Conservation (phyloP, 2,797 vertebrate genomes). For the Myotis vivesi region DNA sequence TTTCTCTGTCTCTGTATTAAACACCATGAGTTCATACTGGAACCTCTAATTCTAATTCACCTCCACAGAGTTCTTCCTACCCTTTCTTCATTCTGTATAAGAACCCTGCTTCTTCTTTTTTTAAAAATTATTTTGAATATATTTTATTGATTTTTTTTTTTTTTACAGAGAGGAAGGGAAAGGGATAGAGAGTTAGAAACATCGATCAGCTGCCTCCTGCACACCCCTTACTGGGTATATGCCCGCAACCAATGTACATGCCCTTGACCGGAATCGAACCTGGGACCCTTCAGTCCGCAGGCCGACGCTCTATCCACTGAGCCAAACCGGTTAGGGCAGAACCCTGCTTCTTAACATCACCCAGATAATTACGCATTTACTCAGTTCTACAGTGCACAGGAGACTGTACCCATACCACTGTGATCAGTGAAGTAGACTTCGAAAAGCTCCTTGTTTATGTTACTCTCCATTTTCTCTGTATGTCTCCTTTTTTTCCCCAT, state of each 20-base stretch:
- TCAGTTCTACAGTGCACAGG: background rate
- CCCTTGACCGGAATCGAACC: too few relatives aligned
- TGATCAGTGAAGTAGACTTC: background rate
- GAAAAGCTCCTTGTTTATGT: background rate
- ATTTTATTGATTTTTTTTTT: too few relatives aligned
- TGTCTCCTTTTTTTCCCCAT: constrained; percentile 40
- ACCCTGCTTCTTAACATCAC: background rate
- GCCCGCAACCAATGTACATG: too few relatives aligned
- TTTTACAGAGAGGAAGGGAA: too few relatives aligned
- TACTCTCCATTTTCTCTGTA: background rate
- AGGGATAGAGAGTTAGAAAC: too few relatives aligned
- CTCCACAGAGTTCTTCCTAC: background rate
- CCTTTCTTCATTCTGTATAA: background rate
- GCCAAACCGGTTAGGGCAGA: background rate
- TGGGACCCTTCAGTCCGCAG: too few relatives aligned
- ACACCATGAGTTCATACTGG: background rate
- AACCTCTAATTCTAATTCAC: background rate
- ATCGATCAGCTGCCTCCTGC: too few relatives aligned
- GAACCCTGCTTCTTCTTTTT: background rate
- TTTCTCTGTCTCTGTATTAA: background rate
- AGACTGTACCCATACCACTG: too few relatives aligned
- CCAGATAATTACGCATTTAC: background rate
- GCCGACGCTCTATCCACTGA: too few relatives aligned
- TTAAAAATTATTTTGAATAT: too few relatives aligned
- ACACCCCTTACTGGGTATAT: too few relatives aligned